Conservation (phyloP, 2,888 invertebrate species). For the Ypsolopha scabrella region DNA sequence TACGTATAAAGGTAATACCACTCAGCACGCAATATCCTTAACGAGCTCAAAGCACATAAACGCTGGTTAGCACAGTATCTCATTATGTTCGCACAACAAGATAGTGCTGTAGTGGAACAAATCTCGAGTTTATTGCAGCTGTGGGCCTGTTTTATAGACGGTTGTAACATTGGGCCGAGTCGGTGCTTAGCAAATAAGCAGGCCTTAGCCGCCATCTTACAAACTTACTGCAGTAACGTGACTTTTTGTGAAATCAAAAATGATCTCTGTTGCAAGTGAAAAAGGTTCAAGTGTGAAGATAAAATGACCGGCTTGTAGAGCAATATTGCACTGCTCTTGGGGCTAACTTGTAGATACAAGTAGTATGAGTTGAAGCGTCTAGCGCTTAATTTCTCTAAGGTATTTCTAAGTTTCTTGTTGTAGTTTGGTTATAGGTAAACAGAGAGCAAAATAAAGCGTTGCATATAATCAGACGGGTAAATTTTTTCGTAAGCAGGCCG, state of each 20-base stretch:
- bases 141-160: constrained; percentile 1
- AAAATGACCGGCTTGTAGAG: background rate
- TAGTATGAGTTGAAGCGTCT: too few relatives aligned
- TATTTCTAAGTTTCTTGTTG: too few relatives aligned
- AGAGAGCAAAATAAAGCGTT: too few relatives aligned
- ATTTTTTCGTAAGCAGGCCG: too few relatives aligned
- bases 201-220: constrained; percentile 12
- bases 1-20: background rate
- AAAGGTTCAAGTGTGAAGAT: too few relatives aligned
- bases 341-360: background rate
- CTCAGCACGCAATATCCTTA: background rate
- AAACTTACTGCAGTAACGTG: background rate
- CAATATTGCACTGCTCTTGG: background rate
- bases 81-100: constrained; percentile 1
- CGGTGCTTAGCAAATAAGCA: constrained; percentile 32
- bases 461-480: too few relatives aligned
- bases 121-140: constrained; percentile 3
- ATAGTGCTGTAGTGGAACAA: constrained; percentile 1
- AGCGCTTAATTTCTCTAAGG: too few relatives aligned
- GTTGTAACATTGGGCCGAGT: constrained; percentile 14
- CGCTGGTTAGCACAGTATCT: constrained; percentile 1
- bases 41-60: background rate
- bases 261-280: too few relatives aligned
- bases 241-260: too few relatives aligned
- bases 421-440: too few relatives aligned